Evolutionary conservation across 2,888 invertebrate species (phyloP).

Genomic region (Melanchra persicariae): DNA sequence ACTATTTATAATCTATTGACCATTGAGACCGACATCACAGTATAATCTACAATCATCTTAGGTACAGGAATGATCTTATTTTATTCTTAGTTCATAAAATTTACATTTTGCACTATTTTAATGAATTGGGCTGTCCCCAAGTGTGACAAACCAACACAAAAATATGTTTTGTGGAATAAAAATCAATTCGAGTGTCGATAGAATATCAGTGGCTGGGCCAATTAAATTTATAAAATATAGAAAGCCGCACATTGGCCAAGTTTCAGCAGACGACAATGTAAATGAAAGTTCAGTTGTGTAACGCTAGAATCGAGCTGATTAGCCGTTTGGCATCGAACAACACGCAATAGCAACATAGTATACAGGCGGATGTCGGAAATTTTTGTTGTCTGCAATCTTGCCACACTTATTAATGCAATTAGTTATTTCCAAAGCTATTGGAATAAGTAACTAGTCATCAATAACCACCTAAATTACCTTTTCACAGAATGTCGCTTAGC

Average conservation of each 20-base stretch:
- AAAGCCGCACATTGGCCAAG: slow-evolving; percentile 40
- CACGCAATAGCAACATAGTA: slow-evolving; percentile 45
- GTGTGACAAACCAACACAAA: slow-evolving; percentile 55
- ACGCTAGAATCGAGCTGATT: slow-evolving; percentile 45
- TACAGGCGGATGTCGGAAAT: slow-evolving; percentile 55
- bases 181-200: slow-evolving; percentile 30
- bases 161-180: slow-evolving; percentile 39
- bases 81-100: slow-evolving; percentile 80
- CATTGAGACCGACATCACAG: slow-evolving; percentile 90
- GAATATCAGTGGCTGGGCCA: slow-evolving; percentile 34
- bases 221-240: slow-evolving; percentile 15
- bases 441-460: slow-evolving; percentile 31
- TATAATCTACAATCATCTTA: slow-evolving; percentile 89
- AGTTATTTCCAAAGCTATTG: slow-evolving; percentile 19
- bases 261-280: slow-evolving; percentile 47
- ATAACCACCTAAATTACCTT: slow-evolving; percentile 10
- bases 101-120: slow-evolving; percentile 87
- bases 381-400: slow-evolving; percentile 47
- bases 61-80: slow-evolving; percentile 90
- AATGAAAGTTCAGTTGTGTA: slow-evolving; percentile 47
- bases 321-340: slow-evolving; percentile 40
- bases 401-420: slow-evolving; percentile 30
- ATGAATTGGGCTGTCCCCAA: slow-evolving; percentile 79
- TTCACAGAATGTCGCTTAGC: slow-evolving; percentile 8
- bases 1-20: slow-evolving; percentile 88